Evolutionary conservation across 2,797 vertebrate genomes (phyloP).

Genomic region (Melanotaenia parkinsoni): DNA sequence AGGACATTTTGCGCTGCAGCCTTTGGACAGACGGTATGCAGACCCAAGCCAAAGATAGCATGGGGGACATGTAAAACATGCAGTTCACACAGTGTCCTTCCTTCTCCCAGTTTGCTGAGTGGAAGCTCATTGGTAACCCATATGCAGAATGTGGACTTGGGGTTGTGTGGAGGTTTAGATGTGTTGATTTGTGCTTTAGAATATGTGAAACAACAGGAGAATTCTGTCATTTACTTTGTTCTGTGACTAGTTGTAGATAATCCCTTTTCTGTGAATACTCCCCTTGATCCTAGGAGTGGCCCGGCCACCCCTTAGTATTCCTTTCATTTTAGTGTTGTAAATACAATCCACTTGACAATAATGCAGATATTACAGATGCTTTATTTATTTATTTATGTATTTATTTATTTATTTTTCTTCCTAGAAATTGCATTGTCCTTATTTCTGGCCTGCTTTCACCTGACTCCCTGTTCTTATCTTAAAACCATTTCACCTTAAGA

Average conservation of each 20-base stretch:
- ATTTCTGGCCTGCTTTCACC: conserved; percentile 58
- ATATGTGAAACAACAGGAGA: background rate
- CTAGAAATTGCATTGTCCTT: conserved; percentile 45
- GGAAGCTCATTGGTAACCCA: background rate
- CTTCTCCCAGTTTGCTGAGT: no score
- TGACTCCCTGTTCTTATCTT: conserved; percentile 75
- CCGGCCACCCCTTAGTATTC: background rate
- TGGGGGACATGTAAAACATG: background rate
- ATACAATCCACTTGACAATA: background rate
- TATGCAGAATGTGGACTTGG: background rate
- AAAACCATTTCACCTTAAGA: conserved; percentile 85
- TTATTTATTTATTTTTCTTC: conserved; percentile 37
- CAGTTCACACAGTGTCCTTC: background rate
- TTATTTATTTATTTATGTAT: conserved; percentile 15
- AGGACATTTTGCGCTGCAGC: background rate
- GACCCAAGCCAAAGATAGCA: background rate
- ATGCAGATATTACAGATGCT: background rate
- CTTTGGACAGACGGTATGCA: background rate
- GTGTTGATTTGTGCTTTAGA: background rate
- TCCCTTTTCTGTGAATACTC: no score
- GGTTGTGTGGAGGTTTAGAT: background rate
- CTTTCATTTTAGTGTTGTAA: background rate
- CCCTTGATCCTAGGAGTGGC: no score
- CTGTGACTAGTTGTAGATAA: background rate
- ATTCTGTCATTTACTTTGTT: background rate